Conservation (phyloP, 2,888 invertebrate genomes). For the Pristionchus japonicus region DNA sequence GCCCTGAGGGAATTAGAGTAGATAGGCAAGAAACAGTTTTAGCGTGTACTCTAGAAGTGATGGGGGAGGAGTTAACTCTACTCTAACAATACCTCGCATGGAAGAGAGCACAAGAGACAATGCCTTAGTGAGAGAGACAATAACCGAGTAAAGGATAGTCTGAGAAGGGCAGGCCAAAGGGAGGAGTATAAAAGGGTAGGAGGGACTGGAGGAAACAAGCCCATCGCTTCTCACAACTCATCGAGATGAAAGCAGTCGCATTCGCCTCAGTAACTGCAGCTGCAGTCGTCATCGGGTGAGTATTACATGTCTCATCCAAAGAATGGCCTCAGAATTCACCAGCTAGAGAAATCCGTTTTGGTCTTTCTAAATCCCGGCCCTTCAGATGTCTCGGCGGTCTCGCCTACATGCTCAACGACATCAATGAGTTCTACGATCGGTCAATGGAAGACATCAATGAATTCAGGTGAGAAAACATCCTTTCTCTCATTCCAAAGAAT, state of each 20-base stretch:
- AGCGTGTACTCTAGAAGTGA: background rate
- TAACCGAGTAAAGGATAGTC: background rate
- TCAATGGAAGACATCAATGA: slow-evolving; percentile 31
- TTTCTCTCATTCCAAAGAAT: background rate
- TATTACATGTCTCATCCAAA: background rate
- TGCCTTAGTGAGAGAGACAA: background rate
- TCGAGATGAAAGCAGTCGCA: slow-evolving; percentile 19
- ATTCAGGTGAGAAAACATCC: slow-evolving; percentile 9
- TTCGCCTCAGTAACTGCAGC: slow-evolving; percentile 42
- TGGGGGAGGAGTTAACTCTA: background rate
- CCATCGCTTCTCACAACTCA: background rate
- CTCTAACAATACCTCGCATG: background rate
- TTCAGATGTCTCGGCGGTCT: slow-evolving; percentile 43
- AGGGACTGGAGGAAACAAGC: background rate
- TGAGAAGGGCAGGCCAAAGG: background rate
- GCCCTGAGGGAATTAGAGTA: background rate
- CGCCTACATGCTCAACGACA: slow-evolving; percentile 48
- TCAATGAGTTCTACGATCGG: slow-evolving; percentile 47
- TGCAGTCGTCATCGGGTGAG: slow-evolving; percentile 31
- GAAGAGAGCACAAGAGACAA: background rate
- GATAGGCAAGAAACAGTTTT: background rate
- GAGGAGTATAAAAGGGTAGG: slow-evolving; percentile 37
- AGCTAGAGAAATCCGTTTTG: background rate
- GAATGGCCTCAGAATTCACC: no score
- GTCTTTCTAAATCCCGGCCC: background rate